Base-by-base conservation (phyloP, 2,797 vertebrate species). In the Sebastes kiyomatsui region DNA sequence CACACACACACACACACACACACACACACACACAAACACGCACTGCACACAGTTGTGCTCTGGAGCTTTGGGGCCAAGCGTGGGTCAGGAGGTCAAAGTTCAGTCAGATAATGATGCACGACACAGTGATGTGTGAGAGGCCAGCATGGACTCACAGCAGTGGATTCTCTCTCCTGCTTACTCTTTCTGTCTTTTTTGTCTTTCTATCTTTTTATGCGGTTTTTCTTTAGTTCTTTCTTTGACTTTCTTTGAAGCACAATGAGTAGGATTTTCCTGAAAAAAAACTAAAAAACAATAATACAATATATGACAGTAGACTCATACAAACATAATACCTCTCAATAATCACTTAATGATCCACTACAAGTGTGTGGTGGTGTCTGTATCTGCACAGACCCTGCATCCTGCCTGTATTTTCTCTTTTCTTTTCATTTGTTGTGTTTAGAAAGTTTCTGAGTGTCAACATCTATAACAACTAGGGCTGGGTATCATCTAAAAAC, bases 81-180 rank as follows among this genome's bases (percentile, higher is more conserved):
- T 23, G 60, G 86, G 88, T 89, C 85, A 90, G n/a, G 12, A 70
- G 82, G 80, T 92, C 84, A 93, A 30, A 82, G 87, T 82, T 92
- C 79, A 87, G 49, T 33, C 74, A 70, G 83, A 83, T 89, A 88
- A 90, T 81, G 76, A 81, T 67, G 73, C 67, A 49, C 61, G 67
- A 13, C 66, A 79, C 77, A 72, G 28, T 67, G 72, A 77, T 80
- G 85, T 74, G 67, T 88, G 69, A 87, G 76, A 74, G 56, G 32
- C 54, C 69, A 68, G 64, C 54, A 8, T 46, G 65, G 42, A 62
- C 69, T 61, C 18, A 80, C 66, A 84, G 61, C 55, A 73, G 28
- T 52, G 22, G 35, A 67, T 56, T 54, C 11, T 32, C 30, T 79
- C 55, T 64, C 10, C 4, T 35, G 2, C 27, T 9, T 32, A 55